These are phyloP conservation scores for Calosoma granatense DNA, from an alignment of 1,140 invertebrate genomes.

Conservation along the genomic window DNA sequence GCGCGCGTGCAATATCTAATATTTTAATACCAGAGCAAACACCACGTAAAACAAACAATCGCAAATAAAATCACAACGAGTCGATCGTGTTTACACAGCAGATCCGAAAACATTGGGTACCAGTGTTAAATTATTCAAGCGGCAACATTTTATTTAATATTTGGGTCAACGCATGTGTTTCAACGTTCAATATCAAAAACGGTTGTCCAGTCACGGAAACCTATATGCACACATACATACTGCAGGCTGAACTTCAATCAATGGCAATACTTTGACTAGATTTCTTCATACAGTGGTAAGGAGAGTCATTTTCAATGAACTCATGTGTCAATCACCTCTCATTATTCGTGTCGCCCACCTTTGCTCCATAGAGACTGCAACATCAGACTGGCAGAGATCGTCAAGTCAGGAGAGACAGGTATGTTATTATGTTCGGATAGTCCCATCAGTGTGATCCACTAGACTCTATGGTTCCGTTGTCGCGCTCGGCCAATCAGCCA, in stretches of 20 bases:
- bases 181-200: no score
- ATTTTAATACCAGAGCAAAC: neutral
- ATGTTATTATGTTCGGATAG: conserved; percentile 1
- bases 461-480: conserved; percentile 1
- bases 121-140: neutral
- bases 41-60: neutral
- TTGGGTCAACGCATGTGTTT: no score
- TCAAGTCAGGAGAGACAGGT: conserved; percentile 5
- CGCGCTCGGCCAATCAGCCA: conserved; percentile 2
- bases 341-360: no score
- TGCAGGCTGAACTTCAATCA: no score
- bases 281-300: no score
- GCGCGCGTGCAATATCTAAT: no score
- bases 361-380: no score
- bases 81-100: neutral
- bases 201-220: no score
- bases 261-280: no score
- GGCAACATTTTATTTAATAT: neutral
- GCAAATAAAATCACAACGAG: neutral
- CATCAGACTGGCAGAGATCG: neutral
- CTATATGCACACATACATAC: no score
- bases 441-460: neutral
- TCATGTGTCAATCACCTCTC: no score
- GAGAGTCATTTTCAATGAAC: no score
- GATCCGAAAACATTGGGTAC: neutral